phyloP scores from a whole-genome alignment of 2,888 invertebrate species.

The Cremastinae sp. region DNA sequence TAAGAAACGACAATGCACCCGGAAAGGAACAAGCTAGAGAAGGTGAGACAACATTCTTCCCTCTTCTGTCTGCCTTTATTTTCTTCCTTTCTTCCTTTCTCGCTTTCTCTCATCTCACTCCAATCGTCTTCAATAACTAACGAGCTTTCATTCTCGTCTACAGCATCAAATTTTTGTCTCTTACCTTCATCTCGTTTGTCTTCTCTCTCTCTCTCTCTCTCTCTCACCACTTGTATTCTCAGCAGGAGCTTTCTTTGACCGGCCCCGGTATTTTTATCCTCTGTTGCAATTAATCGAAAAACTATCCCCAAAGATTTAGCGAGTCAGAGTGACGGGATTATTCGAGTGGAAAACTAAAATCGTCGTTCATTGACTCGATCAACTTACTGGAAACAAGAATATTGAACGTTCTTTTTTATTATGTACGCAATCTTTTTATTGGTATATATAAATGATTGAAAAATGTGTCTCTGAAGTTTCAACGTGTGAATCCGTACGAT shows the following conservation, averaged over 20 bases:
- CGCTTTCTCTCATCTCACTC: conserved; percentile 1
- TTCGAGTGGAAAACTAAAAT: not conserved
- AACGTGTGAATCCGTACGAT: not conserved
- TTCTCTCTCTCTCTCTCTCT: conserved; percentile 15
- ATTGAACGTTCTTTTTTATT: too few species aligned
- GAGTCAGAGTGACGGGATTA: conserved; percentile 1
- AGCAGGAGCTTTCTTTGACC: conserved; percentile 54
- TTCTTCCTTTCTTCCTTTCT: too few species aligned
- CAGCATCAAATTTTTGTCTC: conserved; percentile 33
- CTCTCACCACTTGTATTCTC: conserved; percentile 35
- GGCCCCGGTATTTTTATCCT: conserved; percentile 39
- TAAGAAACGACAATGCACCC: conserved; percentile 12
- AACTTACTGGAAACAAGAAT: too few species aligned
- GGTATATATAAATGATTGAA: not conserved
- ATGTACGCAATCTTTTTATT: too few species aligned
- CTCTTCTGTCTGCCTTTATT: too few species aligned
- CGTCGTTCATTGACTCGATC: not conserved
- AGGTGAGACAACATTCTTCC: conserved; percentile 23
- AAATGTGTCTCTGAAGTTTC: not conserved
- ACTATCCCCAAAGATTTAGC: conserved; percentile 25
- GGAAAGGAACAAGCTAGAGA: conserved; percentile 21
- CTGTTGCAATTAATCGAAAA: conserved; percentile 58
- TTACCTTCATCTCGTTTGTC: conserved; percentile 10
- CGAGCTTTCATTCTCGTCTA: conserved; percentile 52
- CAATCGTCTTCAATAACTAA: conserved; percentile 55